Evolutionary conservation across 2,113 vertebrate species (phyloP), one percentile per base, ranked within the genome.

Genomic region (Nerophis lumbriciformis): DNA sequence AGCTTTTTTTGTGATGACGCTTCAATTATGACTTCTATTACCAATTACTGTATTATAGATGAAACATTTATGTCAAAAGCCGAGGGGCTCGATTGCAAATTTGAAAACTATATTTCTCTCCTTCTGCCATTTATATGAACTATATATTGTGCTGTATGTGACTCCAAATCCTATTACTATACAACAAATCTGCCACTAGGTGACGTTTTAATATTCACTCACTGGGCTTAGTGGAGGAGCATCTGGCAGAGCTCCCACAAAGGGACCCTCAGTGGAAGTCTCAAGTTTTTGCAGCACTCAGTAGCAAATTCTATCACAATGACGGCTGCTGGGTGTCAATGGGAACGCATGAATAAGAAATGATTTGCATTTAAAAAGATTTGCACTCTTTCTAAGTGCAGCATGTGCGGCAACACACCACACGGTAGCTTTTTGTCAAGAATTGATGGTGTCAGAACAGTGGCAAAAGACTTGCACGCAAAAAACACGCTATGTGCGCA

Each of bases 171-270:
- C 73, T 63, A 76, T 60, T 73, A 66, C 68, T 55, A 54, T 78
- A 75, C 53, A 75, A 65, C 55, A 68, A 64, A 76, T 70, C 55
- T 73, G 66, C 66, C 71, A 69, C 70, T 72, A 67, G 66, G 72
- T 66, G 71, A 65, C 74, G 67, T 69, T 78, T 73, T 78, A 78
- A 81, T 79, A 61, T 57, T 72, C 61, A 64, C 58, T 76, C 63
- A 50, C 59, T 69, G 57, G 75, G 71, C 63, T 58, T 16, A 55
- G 72, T 48, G 72, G 69, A 69, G 59, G 56, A 71, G 80, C 63
- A 59, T 65, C 69, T 78, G 77, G 78, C 80, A 63, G n/a, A 2
- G 53, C 13, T 76, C 80, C 84, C 76, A 55, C 59, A 38, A 15
- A 42, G 68, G 51, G 77, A 71, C 72, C 71, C 39, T 63, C 38